A percentile compares a stretch with the other conserved stretches of the same genome.
Evolutionary conservation across 1,140 invertebrate species (phyloP).

Genomic region (Phortica variegata): DNA sequence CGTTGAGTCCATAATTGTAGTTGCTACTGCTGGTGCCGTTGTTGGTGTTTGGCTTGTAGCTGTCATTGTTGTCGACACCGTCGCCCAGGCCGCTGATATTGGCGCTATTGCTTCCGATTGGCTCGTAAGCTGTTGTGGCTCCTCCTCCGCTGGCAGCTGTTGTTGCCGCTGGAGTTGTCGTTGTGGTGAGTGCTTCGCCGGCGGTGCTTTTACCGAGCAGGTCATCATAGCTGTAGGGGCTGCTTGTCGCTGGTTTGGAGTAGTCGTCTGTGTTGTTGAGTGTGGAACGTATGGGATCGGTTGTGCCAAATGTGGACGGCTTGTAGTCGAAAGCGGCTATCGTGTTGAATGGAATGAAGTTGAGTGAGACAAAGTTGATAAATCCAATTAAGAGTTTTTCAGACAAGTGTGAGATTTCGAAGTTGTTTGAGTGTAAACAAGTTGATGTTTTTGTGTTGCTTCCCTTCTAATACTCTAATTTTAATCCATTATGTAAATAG

Average conservation of each 20-base stretch:
- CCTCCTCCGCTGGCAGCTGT: slow-evolving; percentile 12
- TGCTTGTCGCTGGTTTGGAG: slow-evolving; percentile 18
- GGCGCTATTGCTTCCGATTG: slow-evolving; percentile 30
- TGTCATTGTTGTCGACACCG: slow-evolving; percentile 4
- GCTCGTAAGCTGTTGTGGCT: slow-evolving; percentile 11
- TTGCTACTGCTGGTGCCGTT: slow-evolving; percentile 6
- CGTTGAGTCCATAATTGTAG: slow-evolving; percentile 39
- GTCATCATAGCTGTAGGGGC: slow-evolving; percentile 26
- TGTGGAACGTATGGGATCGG: slow-evolving; percentile 43
- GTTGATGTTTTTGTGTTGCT: too few relatives aligned
- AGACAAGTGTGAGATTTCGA: too few relatives aligned
- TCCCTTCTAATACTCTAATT: too few relatives aligned
- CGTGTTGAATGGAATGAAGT: too few relatives aligned
- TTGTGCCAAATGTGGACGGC: slow-evolving; percentile 52
- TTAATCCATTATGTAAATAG: too few relatives aligned
- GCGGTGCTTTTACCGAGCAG: slow-evolving; percentile 16
- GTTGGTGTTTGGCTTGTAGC: slow-evolving; percentile 13
- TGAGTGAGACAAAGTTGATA: too few relatives aligned
- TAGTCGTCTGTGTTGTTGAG: slow-evolving; percentile 37
- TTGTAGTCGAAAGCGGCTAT: slow-evolving; percentile 55
- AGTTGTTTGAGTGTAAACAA: too few relatives aligned
- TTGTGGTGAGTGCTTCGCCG: slow-evolving; percentile 8
- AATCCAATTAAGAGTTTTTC: too few relatives aligned
- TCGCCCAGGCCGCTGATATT: slow-evolving; percentile 19
- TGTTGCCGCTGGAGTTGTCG: background rate